These are phyloP conservation scores for Iphiclides podalirius DNA, from an alignment of 2,888 invertebrate genomes.

Conservation along the genomic window DNA sequence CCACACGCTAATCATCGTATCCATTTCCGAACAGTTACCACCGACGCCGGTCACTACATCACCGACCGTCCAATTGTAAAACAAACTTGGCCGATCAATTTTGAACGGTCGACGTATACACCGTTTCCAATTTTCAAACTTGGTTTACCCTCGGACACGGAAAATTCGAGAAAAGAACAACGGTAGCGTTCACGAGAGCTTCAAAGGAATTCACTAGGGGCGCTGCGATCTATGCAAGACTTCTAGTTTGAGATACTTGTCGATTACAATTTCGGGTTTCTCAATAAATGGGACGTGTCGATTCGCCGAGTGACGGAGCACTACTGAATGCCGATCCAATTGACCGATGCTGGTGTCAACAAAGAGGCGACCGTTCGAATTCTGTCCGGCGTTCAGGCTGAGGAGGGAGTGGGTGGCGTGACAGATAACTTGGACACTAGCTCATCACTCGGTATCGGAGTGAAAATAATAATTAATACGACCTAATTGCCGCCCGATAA, in stretches of 20 bases:
- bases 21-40: constrained; percentile 55
- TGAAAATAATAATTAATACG: constrained; percentile 56
- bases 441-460: constrained; percentile 39
- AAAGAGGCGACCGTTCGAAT: constrained; percentile 29
- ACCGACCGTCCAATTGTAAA: constrained; percentile 53
- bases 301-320: constrained; percentile 22
- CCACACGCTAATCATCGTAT: constrained; percentile 72
- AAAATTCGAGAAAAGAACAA: constrained; percentile 8
- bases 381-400: constrained; percentile 24
- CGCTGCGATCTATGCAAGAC: not conserved
- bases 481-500: constrained; percentile 63
- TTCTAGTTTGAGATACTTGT: no score
- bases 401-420: constrained; percentile 44
- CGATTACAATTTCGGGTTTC: constrained; percentile 21
- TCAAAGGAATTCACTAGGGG: not conserved
- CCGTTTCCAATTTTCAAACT: not conserved
- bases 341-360: constrained; percentile 28
- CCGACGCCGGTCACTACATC: constrained; percentile 59
- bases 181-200: not conserved
- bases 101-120: constrained; percentile 39
- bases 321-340: constrained; percentile 25
- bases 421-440: constrained; percentile 47
- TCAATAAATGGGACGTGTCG: constrained; percentile 24
- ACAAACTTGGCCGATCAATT: constrained; percentile 48
- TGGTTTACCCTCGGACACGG: constrained; percentile 2